A percentile compares a stretch with the other conserved stretches of the same genome.
Conservation (phyloP, 2,888 invertebrate genomes). For the Hyposoter dolosus region DNA sequence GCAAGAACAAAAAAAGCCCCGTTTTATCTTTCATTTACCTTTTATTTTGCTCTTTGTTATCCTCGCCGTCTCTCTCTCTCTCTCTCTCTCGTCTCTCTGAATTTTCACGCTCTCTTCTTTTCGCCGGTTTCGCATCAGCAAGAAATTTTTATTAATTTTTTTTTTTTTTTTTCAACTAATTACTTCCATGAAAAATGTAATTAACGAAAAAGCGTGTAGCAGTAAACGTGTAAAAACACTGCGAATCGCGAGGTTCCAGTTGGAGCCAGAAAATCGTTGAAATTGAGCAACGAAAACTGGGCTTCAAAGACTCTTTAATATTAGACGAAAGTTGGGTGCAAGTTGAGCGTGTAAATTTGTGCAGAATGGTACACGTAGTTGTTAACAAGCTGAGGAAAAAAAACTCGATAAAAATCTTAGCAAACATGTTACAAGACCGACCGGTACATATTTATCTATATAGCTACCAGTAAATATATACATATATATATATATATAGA, state of each 20-base stretch:
- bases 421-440: not conserved
- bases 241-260: not conserved
- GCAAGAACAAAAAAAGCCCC: constrained; percentile 58
- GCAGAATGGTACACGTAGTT: not conserved
- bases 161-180: no score
- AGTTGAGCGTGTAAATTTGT: not conserved
- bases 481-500: not conserved
- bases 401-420: constrained; percentile 6
- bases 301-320: not conserved
- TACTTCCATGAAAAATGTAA: no score
- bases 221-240: not conserved
- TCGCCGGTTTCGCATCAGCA: not conserved
- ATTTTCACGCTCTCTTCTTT: not conserved
- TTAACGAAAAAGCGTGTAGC: not conserved
- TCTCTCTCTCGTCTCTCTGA: not conserved
- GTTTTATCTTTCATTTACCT: constrained; percentile 43
- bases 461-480: not conserved
- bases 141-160: not conserved
- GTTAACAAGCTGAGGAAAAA: not conserved
- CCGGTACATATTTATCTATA: not conserved
- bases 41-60: constrained; percentile 23
- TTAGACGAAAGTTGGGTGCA: not conserved
- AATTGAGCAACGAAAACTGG: not conserved
- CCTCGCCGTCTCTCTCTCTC: constrained; percentile 7
- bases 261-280: not conserved